phyloP scores from a whole-genome alignment of 2,797 vertebrate species.

The Falco novaeseelandiae region DNA sequence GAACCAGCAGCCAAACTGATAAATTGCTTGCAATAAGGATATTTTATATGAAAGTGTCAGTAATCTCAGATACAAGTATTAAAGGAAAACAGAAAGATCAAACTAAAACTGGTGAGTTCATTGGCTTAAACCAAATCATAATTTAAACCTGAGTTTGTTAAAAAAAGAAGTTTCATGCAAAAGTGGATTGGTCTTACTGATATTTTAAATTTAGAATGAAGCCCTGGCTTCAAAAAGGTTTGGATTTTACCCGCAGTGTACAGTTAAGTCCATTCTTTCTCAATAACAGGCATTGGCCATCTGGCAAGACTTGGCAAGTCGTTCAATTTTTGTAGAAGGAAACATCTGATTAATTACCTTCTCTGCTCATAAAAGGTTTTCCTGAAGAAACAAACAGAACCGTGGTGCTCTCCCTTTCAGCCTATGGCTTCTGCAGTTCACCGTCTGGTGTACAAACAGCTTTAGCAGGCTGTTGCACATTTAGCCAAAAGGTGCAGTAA shows the following conservation, averaged over 20 bases:
- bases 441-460: not conserved
- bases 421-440: conserved; percentile 15
- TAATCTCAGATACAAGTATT: not conserved
- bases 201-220: not conserved
- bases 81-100: not conserved
- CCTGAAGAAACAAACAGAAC: conserved; percentile 57
- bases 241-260: not conserved
- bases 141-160: not conserved
- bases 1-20: not conserved
- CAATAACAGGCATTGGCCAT: not conserved
- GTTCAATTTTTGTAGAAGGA: not conserved
- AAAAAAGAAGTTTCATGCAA: not conserved
- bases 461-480: conserved; percentile 36
- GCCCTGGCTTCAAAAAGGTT: not conserved
- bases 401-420: conserved; percentile 31
- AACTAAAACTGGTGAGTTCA: not conserved
- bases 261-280: not conserved
- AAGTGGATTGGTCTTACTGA: not conserved
- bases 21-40: not conserved
- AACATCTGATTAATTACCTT: conserved; percentile 45
- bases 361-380: conserved; percentile 32
- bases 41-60: not conserved
- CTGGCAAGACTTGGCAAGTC: not conserved
- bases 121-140: not conserved
- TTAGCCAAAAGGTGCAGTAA: conserved; percentile 23